These are phyloP conservation scores for Lepetodrilus schrolli DNA, from an alignment of 2,888 invertebrate species.

Conservation along the genomic window DNA sequence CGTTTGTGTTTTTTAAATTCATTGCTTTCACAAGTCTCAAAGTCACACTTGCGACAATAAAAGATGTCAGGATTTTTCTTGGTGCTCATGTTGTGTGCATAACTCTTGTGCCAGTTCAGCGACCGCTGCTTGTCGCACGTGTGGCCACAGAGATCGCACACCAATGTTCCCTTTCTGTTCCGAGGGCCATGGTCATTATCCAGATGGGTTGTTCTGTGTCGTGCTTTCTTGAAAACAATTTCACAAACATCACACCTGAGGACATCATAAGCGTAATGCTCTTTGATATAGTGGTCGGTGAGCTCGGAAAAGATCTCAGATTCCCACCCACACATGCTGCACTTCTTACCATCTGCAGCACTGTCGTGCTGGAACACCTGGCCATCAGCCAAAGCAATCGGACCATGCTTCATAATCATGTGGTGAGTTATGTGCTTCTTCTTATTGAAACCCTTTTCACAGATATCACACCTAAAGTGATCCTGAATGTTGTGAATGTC, in stretches of 20 bases:
- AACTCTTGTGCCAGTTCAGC: slow-evolving; percentile 27
- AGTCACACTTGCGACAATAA: slow-evolving; percentile 42
- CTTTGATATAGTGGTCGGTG: slow-evolving; percentile 9
- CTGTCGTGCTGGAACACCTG: slow-evolving; percentile 14
- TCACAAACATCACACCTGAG: slow-evolving; percentile 55
- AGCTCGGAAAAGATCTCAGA: slow-evolving; percentile 3
- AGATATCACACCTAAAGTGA: slow-evolving; percentile 19
- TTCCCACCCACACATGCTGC: not conserved
- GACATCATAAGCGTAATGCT: not conserved
- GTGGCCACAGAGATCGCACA: slow-evolving; percentile 43
- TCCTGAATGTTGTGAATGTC: not conserved
- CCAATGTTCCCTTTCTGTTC: slow-evolving; percentile 29
- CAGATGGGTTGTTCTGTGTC: slow-evolving; percentile 44
- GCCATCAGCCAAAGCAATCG: not conserved
- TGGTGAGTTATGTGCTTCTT: slow-evolving; percentile 9
- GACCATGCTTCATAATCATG: slow-evolving; percentile 25
- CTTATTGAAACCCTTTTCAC: not conserved
- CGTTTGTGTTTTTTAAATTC: slow-evolving; percentile 9
- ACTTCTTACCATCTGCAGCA: not conserved
- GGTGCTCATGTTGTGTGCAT: slow-evolving; percentile 21
- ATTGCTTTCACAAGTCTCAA: not conserved
- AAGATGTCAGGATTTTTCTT: slow-evolving; percentile 25
- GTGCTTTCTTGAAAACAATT: slow-evolving; percentile 42
- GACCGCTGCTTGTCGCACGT: slow-evolving; percentile 34
- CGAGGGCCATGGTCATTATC: slow-evolving; percentile 49